Evolutionary conservation across 30 jellyfish, hydroid and myxozoan genomes (phyloP).

Genomic region (Morbakka virulenta): DNA sequence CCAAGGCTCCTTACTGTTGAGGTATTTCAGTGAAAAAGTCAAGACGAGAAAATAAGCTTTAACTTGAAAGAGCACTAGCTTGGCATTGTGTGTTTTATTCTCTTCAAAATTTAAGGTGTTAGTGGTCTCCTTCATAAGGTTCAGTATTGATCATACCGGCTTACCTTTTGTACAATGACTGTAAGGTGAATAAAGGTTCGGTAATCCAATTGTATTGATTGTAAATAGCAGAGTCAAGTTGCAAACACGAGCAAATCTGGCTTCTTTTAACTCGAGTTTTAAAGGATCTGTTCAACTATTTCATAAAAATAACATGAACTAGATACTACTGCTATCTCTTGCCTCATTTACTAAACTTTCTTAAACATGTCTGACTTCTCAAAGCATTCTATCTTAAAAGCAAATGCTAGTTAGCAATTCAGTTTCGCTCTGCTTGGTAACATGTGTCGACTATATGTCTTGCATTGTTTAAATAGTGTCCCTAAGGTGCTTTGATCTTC

Average conservation of each 20-base stretch:
- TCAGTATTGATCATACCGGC: background rate
- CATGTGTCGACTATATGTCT: background rate
- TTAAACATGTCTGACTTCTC: no score
- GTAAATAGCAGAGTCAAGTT: background rate
- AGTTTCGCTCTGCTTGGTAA: background rate
- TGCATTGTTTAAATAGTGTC: background rate
- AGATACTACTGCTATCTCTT: no score
- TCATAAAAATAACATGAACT: no score
- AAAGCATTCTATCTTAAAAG: background rate
- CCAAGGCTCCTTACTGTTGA: no score
- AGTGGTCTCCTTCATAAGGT: background rate
- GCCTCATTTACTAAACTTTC: no score
- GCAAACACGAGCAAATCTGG: background rate
- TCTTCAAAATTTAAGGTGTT: background rate
- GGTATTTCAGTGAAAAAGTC: no score
- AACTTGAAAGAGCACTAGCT: no score
- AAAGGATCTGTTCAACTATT: no score
- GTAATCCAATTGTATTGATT: background rate
- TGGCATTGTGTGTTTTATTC: background rate
- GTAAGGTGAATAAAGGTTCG: background rate
- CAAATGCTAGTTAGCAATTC: background rate
- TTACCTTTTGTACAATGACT: background rate
- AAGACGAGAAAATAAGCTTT: no score
- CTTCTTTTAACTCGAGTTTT: no score
- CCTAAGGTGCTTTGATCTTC: background rate